Evolutionary conservation across 2,888 invertebrate species (phyloP).

Genomic region (Drosophila buzzatii): DNA sequence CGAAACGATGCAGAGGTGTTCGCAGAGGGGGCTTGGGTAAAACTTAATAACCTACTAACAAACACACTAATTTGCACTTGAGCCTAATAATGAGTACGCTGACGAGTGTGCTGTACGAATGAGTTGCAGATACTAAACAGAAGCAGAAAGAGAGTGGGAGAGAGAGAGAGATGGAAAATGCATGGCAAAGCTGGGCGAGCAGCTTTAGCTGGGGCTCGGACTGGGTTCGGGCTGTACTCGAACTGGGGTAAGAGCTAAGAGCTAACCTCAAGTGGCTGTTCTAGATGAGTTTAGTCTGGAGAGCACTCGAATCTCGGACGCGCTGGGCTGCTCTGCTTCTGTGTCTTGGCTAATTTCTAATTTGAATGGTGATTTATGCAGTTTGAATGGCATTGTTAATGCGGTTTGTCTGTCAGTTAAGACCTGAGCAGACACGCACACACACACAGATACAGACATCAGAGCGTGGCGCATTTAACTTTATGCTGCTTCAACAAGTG

Average conservation of each 20-base stretch:
- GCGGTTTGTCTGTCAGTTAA: slow-evolving; percentile 47
- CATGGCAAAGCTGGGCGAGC: background rate
- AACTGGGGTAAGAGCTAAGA: background rate
- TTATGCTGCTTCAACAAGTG: slow-evolving; percentile 49
- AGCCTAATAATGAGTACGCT: slow-evolving; percentile 81
- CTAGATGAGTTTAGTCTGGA: slow-evolving; percentile 54
- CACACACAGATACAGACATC: background rate
- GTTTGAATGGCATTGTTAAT: slow-evolving; percentile 67
- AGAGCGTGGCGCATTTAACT: slow-evolving; percentile 2
- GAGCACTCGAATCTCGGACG: slow-evolving; percentile 50
- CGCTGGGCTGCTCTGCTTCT: slow-evolving; percentile 34
- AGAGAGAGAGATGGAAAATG: background rate
- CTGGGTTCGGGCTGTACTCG: background rate
- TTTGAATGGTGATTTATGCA: slow-evolving; percentile 82
- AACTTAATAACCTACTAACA: slow-evolving; percentile 81
- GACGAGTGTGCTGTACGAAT: slow-evolving; percentile 67
- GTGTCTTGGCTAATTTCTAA: slow-evolving; percentile 73
- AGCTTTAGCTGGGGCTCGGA: background rate
- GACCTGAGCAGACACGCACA: background rate
- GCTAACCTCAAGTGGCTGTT: slow-evolving; percentile 55
- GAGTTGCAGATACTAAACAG: slow-evolving; percentile 48
- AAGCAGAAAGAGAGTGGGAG: background rate
- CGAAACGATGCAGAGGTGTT: slow-evolving; percentile 24
- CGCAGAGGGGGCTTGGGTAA: slow-evolving; percentile 19
- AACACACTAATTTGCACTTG: slow-evolving; percentile 82